Base-by-base conservation (phyloP, 2,888 invertebrate species). In the Macrophya annulata region DNA sequence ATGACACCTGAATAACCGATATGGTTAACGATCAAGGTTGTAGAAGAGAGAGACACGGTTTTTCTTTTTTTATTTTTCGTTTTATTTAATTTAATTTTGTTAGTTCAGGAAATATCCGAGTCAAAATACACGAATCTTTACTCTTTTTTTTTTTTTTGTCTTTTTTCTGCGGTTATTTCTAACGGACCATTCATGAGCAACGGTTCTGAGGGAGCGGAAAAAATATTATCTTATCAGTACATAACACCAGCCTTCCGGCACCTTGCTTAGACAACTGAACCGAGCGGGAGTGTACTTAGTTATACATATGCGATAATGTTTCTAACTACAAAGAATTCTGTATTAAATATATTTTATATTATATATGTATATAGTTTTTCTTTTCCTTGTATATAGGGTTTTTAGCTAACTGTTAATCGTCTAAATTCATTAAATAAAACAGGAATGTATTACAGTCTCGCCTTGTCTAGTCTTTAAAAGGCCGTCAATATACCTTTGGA, bases 171-270 rank as follows among this genome's bases (percentile, higher is more conserved):
- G n/a, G 55, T n/a, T 8, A 2, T 55, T n/a, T 55, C 55, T 55
- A 55, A 55, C 55, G n/a, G 8, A 55, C n/a, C 8, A 55, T n/a
- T 8, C 8, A 55, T n/a, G 55, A 55, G n/a, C 55, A 55, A n/a
- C 55, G 55, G 55, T 55, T 6, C 55, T n/a, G 55, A n/a, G 55
- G 55, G 55, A n/a, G n/a, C 55, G 17, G n/a, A n/a, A n/a, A 31
- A 1, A 31, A 31, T 6, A 31, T 68, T 68, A 68, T 68, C 68
- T 68, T 68, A 68, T 68, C 68, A 68, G 31, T 25, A 68, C 68
- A 37, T 37, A 25, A 68, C 55, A 68, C 68, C 68, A 68, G 68
- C 68, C 68, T 68, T 37, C 21, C 68, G 68, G 68, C 25, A 68
- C 68, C 68, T 68, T 21, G 25, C 68, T 37, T 15, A 68, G 31